Evolutionary conservation across 64 coral and sea anemone genomes (phyloP).

Genomic region (Dendronephthya gigantea): DNA sequence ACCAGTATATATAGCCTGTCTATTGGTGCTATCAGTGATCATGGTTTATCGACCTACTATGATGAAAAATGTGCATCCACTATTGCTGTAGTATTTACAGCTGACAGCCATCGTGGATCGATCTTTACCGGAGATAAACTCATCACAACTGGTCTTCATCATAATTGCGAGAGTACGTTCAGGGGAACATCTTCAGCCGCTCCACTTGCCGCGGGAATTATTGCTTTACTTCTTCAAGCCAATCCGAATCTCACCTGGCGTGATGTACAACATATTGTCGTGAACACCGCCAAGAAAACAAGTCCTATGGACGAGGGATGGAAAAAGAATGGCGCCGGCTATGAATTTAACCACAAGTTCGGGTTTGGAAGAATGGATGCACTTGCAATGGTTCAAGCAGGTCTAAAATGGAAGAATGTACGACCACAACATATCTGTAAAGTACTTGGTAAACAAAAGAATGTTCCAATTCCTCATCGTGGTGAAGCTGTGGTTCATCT

Average conservation of each 20-base stretch:
- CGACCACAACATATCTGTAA: slow-evolving; percentile 66
- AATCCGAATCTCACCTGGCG: slow-evolving; percentile 78
- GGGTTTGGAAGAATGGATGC: slow-evolving; percentile 89
- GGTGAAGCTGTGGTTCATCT: slow-evolving; percentile 35
- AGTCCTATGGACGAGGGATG: slow-evolving; percentile 83
- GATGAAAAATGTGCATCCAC: slow-evolving; percentile 92
- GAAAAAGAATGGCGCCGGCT: slow-evolving; percentile 68
- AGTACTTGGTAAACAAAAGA: slow-evolving; percentile 29
- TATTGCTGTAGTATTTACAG: slow-evolving; percentile 88
- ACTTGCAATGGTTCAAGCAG: slow-evolving; percentile 48
- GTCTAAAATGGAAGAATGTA: slow-evolving; percentile 64
- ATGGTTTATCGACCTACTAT: slow-evolving; percentile 92
- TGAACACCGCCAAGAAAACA: slow-evolving; percentile 67
- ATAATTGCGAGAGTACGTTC: slow-evolving; percentile 70
- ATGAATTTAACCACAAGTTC: slow-evolving; percentile 89
- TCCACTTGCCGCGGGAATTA: slow-evolving; percentile 82
- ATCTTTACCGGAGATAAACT: slow-evolving; percentile 47
- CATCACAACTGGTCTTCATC: slow-evolving; percentile 80
- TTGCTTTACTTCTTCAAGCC: slow-evolving; percentile 87
- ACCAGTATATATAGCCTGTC: slow-evolving; percentile 97
- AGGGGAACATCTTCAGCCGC: slow-evolving; percentile 90
- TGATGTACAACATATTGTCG: slow-evolving; percentile 88
- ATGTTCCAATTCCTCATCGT: slow-evolving; percentile 35
- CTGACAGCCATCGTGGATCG: slow-evolving; percentile 63
- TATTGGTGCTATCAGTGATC: slow-evolving; percentile 84